Percentiles rank a stretch among this genome's conserved stretches.
These are phyloP conservation scores for Amphipyra berbera DNA, from an alignment of 2,888 invertebrate genomes.

Conservation along the genomic window DNA sequence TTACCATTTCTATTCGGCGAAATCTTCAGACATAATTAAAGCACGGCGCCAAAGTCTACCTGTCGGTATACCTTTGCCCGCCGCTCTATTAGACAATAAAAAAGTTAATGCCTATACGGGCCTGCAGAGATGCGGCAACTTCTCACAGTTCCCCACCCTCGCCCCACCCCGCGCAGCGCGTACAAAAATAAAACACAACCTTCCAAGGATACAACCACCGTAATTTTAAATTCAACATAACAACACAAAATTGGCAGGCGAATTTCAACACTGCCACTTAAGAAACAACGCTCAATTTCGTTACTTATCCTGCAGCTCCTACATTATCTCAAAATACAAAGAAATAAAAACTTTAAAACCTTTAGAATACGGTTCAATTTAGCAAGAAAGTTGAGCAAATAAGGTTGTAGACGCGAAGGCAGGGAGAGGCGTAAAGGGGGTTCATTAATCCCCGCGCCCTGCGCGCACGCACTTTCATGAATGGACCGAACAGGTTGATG, in stretches of 20 bases:
- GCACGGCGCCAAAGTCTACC: constrained; percentile 86
- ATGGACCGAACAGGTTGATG: constrained; percentile 90
- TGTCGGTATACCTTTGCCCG: constrained; percentile 85
- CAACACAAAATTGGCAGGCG: constrained; percentile 55
- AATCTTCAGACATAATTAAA: constrained; percentile 84
- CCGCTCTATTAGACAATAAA: constrained; percentile 88
- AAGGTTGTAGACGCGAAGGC: constrained; percentile 77
- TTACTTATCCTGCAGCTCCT: constrained; percentile 8
- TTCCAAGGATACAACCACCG: constrained; percentile 89
- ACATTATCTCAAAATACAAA: constrained; percentile 35
- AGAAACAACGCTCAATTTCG: constrained; percentile 63
- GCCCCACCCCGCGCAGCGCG: constrained; percentile 63
- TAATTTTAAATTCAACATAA: constrained; percentile 80
- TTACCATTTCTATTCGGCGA: constrained; percentile 75
- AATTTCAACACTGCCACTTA: constrained; percentile 65
- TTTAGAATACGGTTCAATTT: constrained; percentile 64
- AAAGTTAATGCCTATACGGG: constrained; percentile 85
- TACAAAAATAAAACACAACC: constrained; percentile 86
- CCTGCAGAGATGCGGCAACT: constrained; percentile 81
- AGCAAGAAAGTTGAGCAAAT: constrained; percentile 40
- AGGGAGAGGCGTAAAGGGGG: constrained; percentile 77
- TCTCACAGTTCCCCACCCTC: constrained; percentile 81
- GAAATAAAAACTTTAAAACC: constrained; percentile 58
- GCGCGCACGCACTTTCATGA: constrained; percentile 90
- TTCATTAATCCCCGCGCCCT: constrained; percentile 90